Conservation (phyloP, 2,888 invertebrate species). For the Lymantria dispar region DNA sequence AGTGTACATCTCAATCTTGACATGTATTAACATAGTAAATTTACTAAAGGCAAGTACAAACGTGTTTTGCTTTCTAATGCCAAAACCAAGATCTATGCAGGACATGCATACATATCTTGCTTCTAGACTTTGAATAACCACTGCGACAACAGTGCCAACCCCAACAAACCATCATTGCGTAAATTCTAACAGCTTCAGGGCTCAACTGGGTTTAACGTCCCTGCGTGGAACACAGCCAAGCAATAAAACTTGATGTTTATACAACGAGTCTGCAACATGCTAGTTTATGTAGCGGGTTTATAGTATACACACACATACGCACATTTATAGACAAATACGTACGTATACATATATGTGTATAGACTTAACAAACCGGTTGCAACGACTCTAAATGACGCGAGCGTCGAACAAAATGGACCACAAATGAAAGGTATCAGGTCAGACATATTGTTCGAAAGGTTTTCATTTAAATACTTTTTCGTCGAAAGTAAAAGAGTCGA, state of each 20-base stretch:
- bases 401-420: conserved; percentile 35
- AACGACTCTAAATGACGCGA: conserved; percentile 40
- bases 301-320: conserved; percentile 19
- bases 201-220: conserved; percentile 68
- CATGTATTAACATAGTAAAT: conserved; percentile 27
- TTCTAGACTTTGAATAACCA: conserved; percentile 9
- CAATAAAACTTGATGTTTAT: conserved; percentile 80
- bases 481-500: conserved; percentile 33
- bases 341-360: conserved; percentile 36
- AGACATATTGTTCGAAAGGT: conserved; percentile 38
- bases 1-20: conserved; percentile 3
- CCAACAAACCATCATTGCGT: conserved; percentile 59
- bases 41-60: conserved; percentile 34
- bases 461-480: conserved; percentile 18
- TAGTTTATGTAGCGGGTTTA: conserved; percentile 61
- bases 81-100: conserved; percentile 8
- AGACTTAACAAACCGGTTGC: conserved; percentile 44
- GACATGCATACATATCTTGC: conserved; percentile 4
- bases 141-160: conserved; percentile 38
- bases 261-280: conserved; percentile 65
- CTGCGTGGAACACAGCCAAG: conserved; percentile 79
- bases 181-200: conserved; percentile 65
- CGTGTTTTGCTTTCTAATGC: conserved; percentile 41
- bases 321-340: not conserved
- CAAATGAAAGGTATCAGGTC: conserved; percentile 37